Evolutionary conservation across 1,140 invertebrate species (phyloP), one percentile per base, ranked within the genome.

Genomic region (Aphis craccivora): DNA sequence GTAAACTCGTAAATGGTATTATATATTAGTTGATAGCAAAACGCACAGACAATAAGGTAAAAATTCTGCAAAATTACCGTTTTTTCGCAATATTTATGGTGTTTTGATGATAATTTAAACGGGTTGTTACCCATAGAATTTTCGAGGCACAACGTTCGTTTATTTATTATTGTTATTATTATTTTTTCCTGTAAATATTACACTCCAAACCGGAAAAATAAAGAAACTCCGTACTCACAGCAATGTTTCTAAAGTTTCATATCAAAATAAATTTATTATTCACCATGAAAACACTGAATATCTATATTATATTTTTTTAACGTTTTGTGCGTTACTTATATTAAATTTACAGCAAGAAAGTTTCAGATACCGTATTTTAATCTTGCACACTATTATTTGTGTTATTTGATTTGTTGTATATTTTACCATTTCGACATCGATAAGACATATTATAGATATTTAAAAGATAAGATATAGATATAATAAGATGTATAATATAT

Each of bases 241-340:
- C 86, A 9, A 35, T n/a, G 86, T 37, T 89, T 23, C 48, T 22
- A 51, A 89, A 89, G 87, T 89, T 53, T 89, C 23, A 35, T 37
- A 37, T 89, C 48, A 20, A 53, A 89, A 89, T 89, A 89, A 89
- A 89, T 89, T n/a, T 76, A 76, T 76, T 89, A 53, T 89, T 89
- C n/a, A 22, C 48, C 22, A 23, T 23, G 6, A 53, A 53, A 51
- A 53, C 48, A 88, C 45, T n/a, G 48, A 53, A 89, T 37, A 18
- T 86, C 23, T 86, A 86, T 51, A 89, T 87, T 84, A 84, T 84
- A 43, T 45, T 45, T 89, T 53, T 89, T 43, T 84, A 14, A 87
- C 86, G 51, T 88, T 53, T 1, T 51, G 48, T 37, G 22, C n/a
- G 87, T 53, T 40, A 2, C 3, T 89, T 53, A 37, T 89, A 89